Evolutionary conservation across 2,797 vertebrate genomes (phyloP).

Genomic region (Falco berigora): DNA sequence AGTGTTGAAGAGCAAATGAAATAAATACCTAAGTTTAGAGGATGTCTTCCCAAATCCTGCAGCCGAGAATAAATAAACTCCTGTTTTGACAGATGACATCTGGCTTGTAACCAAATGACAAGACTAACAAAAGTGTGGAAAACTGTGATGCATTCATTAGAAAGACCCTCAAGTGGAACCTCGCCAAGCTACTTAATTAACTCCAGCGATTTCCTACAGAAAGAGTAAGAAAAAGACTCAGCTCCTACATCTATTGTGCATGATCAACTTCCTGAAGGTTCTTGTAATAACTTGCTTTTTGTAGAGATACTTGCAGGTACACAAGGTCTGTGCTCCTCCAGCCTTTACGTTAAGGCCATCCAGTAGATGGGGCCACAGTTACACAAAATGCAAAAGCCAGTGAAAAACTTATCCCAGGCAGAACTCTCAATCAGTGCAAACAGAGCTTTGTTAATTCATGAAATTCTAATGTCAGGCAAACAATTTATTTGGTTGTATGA

Average conservation of each 20-base stretch:
- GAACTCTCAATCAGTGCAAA: not conserved
- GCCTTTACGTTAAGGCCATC: not conserved
- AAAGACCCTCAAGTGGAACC: not conserved
- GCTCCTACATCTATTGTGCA: not conserved
- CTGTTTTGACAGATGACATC: not conserved
- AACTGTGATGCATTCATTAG: not conserved
- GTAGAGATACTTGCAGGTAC: not conserved
- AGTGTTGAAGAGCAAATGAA: not conserved
- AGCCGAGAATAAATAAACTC: not conserved
- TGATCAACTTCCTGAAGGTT: not conserved
- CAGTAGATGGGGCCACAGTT: slow-evolving; percentile 53
- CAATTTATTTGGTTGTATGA: not conserved
- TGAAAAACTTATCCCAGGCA: not conserved
- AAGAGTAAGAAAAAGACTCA: not conserved
- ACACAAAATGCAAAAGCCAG: not conserved
- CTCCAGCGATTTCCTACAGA: not conserved
- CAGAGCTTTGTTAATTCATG: not conserved
- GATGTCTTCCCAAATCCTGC: not conserved
- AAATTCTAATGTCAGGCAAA: not conserved
- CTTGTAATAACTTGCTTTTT: not conserved
- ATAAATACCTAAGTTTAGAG: not conserved
- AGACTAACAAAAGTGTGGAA: not conserved
- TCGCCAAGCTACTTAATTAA: not conserved
- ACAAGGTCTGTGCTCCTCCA: not conserved
- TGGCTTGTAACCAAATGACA: not conserved